Evolutionary conservation across 1,140 invertebrate species (phyloP).

Genomic region (Marisa cornuarietis): DNA sequence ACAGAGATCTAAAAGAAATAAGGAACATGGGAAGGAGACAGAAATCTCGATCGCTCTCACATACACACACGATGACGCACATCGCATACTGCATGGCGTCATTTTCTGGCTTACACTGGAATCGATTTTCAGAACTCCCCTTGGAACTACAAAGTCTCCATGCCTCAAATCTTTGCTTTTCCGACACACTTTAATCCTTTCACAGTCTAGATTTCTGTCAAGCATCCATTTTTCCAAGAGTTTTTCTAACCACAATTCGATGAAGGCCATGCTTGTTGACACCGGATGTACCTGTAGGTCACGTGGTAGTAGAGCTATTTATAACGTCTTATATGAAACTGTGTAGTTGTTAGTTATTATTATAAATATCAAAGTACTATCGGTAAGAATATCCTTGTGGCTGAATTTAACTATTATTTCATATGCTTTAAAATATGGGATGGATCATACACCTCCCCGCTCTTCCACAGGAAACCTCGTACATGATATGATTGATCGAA

Average conservation of each 20-base stretch:
- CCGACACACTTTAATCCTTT: conserved; percentile 15
- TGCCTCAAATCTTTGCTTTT: conserved; percentile 13
- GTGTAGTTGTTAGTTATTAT: too few relatives aligned
- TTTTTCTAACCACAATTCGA: neutral
- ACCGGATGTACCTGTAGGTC: conserved; percentile 8
- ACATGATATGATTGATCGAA: too few relatives aligned
- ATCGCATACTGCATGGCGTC: too few relatives aligned
- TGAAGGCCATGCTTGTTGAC: conserved; percentile 26
- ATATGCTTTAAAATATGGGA: too few relatives aligned
- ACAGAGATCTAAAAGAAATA: neutral
- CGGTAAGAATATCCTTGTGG: too few relatives aligned
- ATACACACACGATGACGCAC: neutral
- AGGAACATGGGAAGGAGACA: neutral
- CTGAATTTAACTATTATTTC: too few relatives aligned
- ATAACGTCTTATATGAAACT: too few relatives aligned
- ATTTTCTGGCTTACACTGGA: neutral
- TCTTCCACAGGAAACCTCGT: too few relatives aligned
- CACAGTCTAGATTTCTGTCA: neutral
- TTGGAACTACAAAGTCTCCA: conserved; percentile 21
- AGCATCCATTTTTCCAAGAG: neutral
- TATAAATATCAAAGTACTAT: too few relatives aligned
- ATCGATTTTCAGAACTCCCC: conserved; percentile 13
- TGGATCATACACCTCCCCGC: too few relatives aligned
- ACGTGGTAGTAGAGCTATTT: too few relatives aligned
- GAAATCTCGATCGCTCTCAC: neutral